Evolutionary conservation across 2,888 invertebrate species (phyloP), one percentile per base, ranked within the genome.

Genomic region (Tiliacea aurago): DNA sequence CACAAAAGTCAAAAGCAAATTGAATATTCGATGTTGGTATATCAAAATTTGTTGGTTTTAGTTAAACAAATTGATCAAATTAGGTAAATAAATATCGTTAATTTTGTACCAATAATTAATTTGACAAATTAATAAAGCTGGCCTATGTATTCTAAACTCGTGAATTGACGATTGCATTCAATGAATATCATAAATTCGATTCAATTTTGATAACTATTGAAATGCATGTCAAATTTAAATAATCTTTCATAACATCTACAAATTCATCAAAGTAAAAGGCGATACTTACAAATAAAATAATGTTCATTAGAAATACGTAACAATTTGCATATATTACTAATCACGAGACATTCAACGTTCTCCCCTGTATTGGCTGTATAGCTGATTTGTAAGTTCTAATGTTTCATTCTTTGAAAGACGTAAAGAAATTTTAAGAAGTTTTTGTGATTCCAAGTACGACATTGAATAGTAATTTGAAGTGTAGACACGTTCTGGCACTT

Each of bases 321-420:
- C 73, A 87, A 91, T 93, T 90, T 91, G 81, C 90, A 92, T 91
- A 88, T 76, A 92, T 93, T 92, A 92, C 84, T 84, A 92, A 93
- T 93, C 91, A 91, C 84, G 73, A 72, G 78, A 68, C 80, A 91
- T 93, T 91, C 88, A 90, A 43, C 80, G 80, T 81, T 80, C 62
- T 11, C 59, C 58, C 51, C 28, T 68, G 11, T 65, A 28, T 28
- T 37, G 13, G 47, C 28, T 68, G 11, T 65, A 28, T 28, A 43
- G 13, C 49, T 56, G 56, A 63, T 66, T 78, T 47, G 28, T 1
- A 49, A 62, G 45, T 71, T 78, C 18, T 56, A 47, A 65, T 62
- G 6, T 66, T 62, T 41, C 3, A 66, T 62, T 66, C 80, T 66
- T 58, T 51, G 15, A 23, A 62, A 64, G 15, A 65, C n/a, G 6